Evolutionary conservation across 53 echinoderm and acorn worm species (phyloP).

Genomic region (Holothuria leucospilota): DNA sequence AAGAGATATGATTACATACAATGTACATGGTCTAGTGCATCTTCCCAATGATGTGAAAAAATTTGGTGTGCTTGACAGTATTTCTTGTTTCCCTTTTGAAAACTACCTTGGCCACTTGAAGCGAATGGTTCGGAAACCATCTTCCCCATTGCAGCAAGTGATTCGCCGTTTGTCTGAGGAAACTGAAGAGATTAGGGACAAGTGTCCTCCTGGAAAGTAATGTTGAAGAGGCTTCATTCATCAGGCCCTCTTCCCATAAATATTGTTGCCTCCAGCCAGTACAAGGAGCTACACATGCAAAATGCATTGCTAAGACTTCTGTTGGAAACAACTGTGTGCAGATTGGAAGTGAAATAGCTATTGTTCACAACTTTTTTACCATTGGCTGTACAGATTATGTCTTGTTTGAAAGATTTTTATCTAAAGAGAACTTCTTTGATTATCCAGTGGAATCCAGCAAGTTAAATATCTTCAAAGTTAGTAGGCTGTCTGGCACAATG

Average conservation of each 20-base stretch:
- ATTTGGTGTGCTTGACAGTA: too few species aligned
- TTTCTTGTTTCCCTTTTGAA: too few species aligned
- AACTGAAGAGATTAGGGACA: not conserved
- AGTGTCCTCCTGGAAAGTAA: not conserved
- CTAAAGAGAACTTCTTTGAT: too few species aligned
- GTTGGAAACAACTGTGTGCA: slow-evolving; percentile 24
- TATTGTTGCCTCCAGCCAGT: not conserved
- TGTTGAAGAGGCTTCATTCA: not conserved
- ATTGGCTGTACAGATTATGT: not conserved
- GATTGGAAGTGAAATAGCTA: too few species aligned
- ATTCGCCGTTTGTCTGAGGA: slow-evolving; percentile 6
- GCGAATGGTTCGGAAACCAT: too few species aligned
- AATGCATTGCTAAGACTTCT: not conserved
- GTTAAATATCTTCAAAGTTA: too few species aligned
- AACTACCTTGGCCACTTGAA: too few species aligned
- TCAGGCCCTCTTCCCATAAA: not conserved
- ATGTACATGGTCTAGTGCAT: slow-evolving; percentile 10
- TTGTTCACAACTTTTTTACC: slow-evolving; percentile 8
- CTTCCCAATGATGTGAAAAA: not conserved
- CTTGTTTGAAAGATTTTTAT: too few species aligned
- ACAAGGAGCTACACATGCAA: not conserved
- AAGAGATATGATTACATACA: too few species aligned
- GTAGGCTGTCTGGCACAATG: too few species aligned
- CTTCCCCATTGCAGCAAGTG: too few species aligned
- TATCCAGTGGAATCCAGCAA: too few species aligned